Percentiles rank a stretch among this genome's conserved stretches.
These are phyloP conservation scores for Dolichotis patagonum DNA, from an alignment of 2,113 vertebrate species.

Conservation along the genomic window DNA sequence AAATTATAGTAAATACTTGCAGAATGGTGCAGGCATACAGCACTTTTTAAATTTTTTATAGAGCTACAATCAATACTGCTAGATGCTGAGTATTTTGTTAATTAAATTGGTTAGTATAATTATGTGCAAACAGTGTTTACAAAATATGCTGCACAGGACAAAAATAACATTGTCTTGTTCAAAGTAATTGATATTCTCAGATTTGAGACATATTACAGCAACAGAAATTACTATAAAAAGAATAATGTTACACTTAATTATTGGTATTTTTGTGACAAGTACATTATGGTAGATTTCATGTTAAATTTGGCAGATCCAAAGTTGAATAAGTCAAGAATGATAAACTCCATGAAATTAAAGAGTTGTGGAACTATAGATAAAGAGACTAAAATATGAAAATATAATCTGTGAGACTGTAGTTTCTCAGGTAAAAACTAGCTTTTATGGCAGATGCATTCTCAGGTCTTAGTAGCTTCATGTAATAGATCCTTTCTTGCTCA, in stretches of 20 bases:
- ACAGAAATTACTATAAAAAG: constrained; percentile 13
- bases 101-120: constrained; percentile 58
- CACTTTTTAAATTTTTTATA: not conserved
- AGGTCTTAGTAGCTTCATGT: not conserved
- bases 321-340: not conserved
- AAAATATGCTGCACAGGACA: constrained; percentile 7
- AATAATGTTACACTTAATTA: constrained; percentile 37
- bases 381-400: not conserved
- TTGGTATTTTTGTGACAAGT: not conserved
- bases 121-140: constrained; percentile 13
- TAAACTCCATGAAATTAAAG: not conserved
- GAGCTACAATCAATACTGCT: constrained; percentile 33
- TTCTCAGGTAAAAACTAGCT: not conserved
- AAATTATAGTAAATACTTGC: not conserved
- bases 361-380: not conserved
- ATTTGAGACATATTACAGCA: not conserved
- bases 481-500: not conserved
- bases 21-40: not conserved
- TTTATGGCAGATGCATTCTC: not conserved
- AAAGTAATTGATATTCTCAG: constrained; percentile 14
- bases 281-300: not conserved
- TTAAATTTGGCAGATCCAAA: not conserved
- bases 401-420: not conserved
- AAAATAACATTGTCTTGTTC: constrained; percentile 40
- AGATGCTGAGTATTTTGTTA: constrained; percentile 58